These are phyloP conservation scores for Drosophila sulfurigaster DNA, from an alignment of 1,140 invertebrate genomes.

Conservation along the genomic window DNA sequence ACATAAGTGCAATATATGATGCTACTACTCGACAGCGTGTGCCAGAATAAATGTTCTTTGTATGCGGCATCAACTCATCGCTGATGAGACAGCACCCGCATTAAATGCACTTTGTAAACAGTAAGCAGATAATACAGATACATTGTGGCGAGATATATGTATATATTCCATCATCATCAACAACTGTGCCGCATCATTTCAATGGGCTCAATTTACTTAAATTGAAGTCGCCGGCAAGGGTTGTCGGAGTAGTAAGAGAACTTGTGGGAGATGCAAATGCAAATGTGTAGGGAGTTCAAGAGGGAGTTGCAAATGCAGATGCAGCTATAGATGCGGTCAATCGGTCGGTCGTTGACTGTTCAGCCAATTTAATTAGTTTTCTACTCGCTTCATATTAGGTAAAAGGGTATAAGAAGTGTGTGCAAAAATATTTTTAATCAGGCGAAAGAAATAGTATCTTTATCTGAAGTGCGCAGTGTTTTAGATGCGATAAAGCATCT, in stretches of 20 bases:
- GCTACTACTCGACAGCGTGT: constrained; percentile 3
- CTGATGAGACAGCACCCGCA: constrained; percentile 49
- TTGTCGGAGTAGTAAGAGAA: not conserved
- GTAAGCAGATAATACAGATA: constrained; percentile 13
- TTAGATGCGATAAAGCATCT: no score
- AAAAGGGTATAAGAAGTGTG: no score
- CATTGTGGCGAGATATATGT: not conserved
- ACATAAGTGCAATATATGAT: constrained; percentile 7
- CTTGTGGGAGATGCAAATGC: not conserved
- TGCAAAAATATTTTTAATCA: no score
- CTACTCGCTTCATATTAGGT: no score
- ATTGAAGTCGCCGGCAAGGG: constrained; percentile 31
- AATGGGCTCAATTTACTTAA: constrained; percentile 41
- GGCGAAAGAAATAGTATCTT: no score
- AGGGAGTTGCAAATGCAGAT: constrained; percentile 9
- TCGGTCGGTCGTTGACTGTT: constrained; percentile 61
- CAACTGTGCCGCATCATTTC: constrained; percentile 24
- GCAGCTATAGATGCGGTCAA: constrained; percentile 55
- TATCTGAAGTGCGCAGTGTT: no score
- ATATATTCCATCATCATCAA: constrained; percentile 8
- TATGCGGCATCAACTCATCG: constrained; percentile 6
- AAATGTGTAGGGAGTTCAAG: not conserved
- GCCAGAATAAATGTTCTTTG: constrained; percentile 67
- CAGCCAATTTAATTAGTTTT: not conserved
- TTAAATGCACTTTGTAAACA: constrained; percentile 60